Conservation (phyloP, 2,888 invertebrate species). For the Chromoteleia sp. region DNA sequence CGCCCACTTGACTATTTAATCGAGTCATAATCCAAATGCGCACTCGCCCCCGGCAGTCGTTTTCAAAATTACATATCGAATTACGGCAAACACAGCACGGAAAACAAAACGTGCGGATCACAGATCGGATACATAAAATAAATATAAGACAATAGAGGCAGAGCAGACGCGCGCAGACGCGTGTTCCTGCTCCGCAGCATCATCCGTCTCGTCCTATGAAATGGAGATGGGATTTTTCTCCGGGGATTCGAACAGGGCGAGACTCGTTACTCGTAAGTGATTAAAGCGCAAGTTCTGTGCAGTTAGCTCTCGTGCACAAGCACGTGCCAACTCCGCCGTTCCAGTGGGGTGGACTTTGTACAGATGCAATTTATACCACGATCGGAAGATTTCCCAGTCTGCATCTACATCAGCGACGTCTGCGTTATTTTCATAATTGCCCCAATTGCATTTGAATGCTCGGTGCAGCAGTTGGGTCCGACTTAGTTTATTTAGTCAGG, state of each 20-base stretch:
- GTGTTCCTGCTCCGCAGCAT: slow-evolving; percentile 44
- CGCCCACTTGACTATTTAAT: slow-evolving; percentile 58
- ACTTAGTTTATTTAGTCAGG: neutral
- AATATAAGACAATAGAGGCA: slow-evolving; percentile 62
- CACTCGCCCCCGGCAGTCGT: slow-evolving; percentile 3
- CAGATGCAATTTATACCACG: slow-evolving; percentile 54
- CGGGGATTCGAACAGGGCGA: slow-evolving; percentile 73
- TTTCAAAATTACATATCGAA: slow-evolving; percentile 59
- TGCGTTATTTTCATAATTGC: slow-evolving; percentile 28
- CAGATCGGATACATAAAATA: slow-evolving; percentile 61
- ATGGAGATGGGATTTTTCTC: slow-evolving; percentile 76
- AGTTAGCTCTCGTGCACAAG: slow-evolving; percentile 61
- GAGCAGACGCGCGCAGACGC: slow-evolving; percentile 25
- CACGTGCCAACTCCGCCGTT: slow-evolving; percentile 63
- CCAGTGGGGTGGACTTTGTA: slow-evolving; percentile 51
- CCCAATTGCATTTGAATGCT: slow-evolving; percentile 8
- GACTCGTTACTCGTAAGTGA: slow-evolving; percentile 76
- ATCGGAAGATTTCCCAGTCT: slow-evolving; percentile 59
- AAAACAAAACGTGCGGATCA: slow-evolving; percentile 44
- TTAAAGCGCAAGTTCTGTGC: slow-evolving; percentile 75
- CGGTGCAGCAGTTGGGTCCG: neutral
- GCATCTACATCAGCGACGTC: slow-evolving; percentile 35
- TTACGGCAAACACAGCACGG: slow-evolving; percentile 51
- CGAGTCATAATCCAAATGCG: slow-evolving; percentile 51
- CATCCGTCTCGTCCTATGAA: slow-evolving; percentile 64